phyloP scores from a whole-genome alignment of 2,888 invertebrate species.

The Lumbricus terrestris region DNA sequence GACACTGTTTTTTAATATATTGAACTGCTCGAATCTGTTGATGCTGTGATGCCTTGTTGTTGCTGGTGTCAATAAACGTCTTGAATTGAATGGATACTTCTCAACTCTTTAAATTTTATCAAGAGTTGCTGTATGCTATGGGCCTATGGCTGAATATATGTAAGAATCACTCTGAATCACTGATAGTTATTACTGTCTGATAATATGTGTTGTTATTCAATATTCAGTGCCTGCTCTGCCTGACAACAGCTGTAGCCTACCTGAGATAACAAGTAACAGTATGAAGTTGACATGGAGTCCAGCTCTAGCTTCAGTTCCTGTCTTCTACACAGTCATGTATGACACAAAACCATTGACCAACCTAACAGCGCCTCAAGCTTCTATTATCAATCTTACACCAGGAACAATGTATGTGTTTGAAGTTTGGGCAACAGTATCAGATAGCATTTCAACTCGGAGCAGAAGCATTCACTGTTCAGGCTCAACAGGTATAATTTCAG shows the following conservation, averaged over 20 bases:
- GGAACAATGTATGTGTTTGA: neutral
- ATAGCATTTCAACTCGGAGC: neutral
- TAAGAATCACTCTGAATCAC: too few relatives aligned
- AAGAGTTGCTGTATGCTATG: too few relatives aligned
- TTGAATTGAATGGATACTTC: too few relatives aligned
- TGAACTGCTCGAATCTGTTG: too few relatives aligned
- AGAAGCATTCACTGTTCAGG: neutral
- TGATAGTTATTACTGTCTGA: neutral
- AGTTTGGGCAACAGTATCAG: neutral
- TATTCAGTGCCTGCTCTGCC: neutral
- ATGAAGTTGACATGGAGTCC: neutral
- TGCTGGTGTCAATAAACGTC: too few relatives aligned
- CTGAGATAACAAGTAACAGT: neutral
- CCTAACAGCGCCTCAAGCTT: neutral
- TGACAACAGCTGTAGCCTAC: neutral
- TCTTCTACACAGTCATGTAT: neutral
- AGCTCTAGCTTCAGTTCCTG: neutral
- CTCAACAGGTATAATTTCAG: conserved; percentile 7
- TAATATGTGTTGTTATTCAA: neutral
- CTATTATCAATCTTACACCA: neutral
- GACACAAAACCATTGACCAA: neutral
- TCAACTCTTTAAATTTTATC: too few relatives aligned
- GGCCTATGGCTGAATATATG: too few relatives aligned
- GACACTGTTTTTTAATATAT: too few relatives aligned
- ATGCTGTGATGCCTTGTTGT: too few relatives aligned